Base-by-base conservation (phyloP, 2,888 invertebrate species). In the Chouioia cunea region DNA sequence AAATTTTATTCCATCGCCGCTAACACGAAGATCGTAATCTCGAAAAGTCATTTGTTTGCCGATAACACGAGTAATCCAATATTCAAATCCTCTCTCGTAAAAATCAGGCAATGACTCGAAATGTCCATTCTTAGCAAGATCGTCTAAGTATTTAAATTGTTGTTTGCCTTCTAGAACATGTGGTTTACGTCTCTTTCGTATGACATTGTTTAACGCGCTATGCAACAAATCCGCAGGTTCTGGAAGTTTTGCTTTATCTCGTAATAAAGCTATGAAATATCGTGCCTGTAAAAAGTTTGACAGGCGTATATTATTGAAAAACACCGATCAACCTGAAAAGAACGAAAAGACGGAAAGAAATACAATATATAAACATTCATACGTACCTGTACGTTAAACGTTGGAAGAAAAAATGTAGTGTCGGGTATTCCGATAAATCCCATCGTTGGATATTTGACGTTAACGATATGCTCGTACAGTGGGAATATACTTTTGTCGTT, bases 371-470 rank as follows among this genome's bases (percentile, higher is more conserved):
- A 4, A 10, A 1, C 12, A 10, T 10, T 56, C 14, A 54, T 20
- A n/a, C n/a, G n/a, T 80, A 93, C 92, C 89, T 94, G 94, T 69
- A 89, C 87, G 79, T 94, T n/a, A n/a, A n/a, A n/a, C n/a, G n/a
- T 91, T 80, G 93, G 90, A 79, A 92, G 88, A 65, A 92, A 88
- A 86, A 92, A 89, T 0, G 91, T 91, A 76, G 92, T 89, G 0
- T 93, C 90, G 10, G 93, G 91, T 14, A 94, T 86, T 0, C 95
- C 95, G 53, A 95, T 87, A 75, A 95, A 91, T 60, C 90, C 88
- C 90, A 95, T 90, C n/a, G 90, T 89, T 0, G 94, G 93, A 76
- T 90, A 90, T 65, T 91, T 88, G n/a, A 92, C 90, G 83, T 94
- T 92, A 56, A 95, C 89, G 62, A 93, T 86, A 78, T 95, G 93